Evolutionary conservation across 2,797 vertebrate species (phyloP), one percentile per base, ranked within the genome.

Genomic region (Dermochelys coriacea): DNA sequence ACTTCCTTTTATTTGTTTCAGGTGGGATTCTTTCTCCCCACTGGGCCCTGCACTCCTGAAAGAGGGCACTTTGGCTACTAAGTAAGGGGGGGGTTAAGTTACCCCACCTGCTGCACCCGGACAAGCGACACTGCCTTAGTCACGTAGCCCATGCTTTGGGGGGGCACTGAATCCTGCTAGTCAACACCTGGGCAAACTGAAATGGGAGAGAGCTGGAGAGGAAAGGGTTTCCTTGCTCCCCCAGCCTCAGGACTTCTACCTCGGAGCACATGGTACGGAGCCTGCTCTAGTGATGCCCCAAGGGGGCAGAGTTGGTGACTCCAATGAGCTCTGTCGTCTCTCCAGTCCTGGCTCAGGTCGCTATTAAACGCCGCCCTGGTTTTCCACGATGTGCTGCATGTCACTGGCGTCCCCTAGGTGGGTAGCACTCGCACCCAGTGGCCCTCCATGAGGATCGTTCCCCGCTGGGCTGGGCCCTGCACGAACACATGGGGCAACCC

Each of bases 211-310:
- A n/a, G 16, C 61, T n/a, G 64, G n/a, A 21, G n/a, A 68, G 34
- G n/a, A 37, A 68, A 11, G 64, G n/a, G 64, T 37, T 37, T 15
- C n/a, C 64, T 0, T 8, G 7, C 18, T 18, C 64, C 18, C n/a
- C 18, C 64, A 11, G n/a, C 9, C 11, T 37, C 9, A 5, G n/a
- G n/a, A 41, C n/a, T 8, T 19, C 61, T 34, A 4, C 4, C 59
- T 61, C 14, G 5, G n/a, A 5, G 9, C 37, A 19, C 1, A 3
- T 3, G 19, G 5, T 11, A 6, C 21, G 31, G 15, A 4, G 59
- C 34, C 23, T 25, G 10, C 19, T 71, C 21, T 12, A 71, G n/a
- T 37, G 19, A 68, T n/a, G 21, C 14, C 61, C 16, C 61, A 19
- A 19, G 18, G 34, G 16, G 61, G 15, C 61, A n/a, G 34, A 8